Evolutionary conservation across 1,140 invertebrate species (phyloP).

Genomic region (Cyrtorhinus lividipennis): DNA sequence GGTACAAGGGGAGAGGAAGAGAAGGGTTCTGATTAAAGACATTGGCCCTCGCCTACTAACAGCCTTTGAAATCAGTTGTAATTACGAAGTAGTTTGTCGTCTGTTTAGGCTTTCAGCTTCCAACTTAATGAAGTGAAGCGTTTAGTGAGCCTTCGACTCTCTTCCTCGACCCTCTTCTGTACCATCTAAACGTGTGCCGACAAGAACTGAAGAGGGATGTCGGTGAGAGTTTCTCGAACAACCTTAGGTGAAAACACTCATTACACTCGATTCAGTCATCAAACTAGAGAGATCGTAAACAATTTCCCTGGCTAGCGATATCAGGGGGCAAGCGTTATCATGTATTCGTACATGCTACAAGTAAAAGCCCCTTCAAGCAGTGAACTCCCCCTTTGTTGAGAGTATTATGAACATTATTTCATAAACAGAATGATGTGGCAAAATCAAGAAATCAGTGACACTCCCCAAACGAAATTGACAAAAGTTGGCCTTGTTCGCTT

Average conservation of each 20-base stretch:
- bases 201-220: not conserved
- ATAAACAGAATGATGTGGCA: too few relatives aligned
- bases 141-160: slow-evolving; percentile 1
- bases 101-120: slow-evolving; percentile 6
- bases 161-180: not conserved
- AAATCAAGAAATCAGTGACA: too few relatives aligned
- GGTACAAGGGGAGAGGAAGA: not conserved
- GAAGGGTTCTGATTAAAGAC: slow-evolving; percentile 2
- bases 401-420: too few relatives aligned
- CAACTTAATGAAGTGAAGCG: slow-evolving; percentile 1
- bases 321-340: too few relatives aligned
- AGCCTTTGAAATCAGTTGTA: slow-evolving; percentile 6
- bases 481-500: too few relatives aligned
- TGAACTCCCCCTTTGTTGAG: too few relatives aligned
- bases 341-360: too few relatives aligned
- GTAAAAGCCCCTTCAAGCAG: too few relatives aligned
- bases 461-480: too few relatives aligned
- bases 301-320: too few relatives aligned
- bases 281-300: too few relatives aligned
- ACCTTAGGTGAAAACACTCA: not conserved
- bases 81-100: slow-evolving; percentile 5
- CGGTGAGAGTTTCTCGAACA: not conserved
- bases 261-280: not conserved
- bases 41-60: not conserved
- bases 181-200: not conserved